phyloP scores from a whole-genome alignment of 2,888 invertebrate species.

The Pogonocherus hispidulus region DNA sequence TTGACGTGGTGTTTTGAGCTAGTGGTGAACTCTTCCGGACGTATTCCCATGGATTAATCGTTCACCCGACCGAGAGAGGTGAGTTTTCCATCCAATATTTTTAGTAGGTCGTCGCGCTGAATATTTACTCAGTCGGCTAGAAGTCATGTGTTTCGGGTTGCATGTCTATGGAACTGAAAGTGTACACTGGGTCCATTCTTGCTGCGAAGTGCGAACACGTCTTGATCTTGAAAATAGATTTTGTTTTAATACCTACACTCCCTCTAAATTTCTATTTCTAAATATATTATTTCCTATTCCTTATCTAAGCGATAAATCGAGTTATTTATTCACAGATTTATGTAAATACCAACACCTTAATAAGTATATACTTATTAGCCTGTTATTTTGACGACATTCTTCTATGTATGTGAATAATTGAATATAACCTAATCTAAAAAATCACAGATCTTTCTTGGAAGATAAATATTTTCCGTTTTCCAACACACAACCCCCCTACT shows the following conservation, averaged over 20 bases:
- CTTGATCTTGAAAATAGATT: conserved; percentile 20
- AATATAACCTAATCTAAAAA: too few relatives aligned
- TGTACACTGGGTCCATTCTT: conserved; percentile 17
- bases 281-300: neutral
- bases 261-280: neutral
- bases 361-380: too few relatives aligned
- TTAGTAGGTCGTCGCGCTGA: conserved; percentile 59
- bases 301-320: neutral
- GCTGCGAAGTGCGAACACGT: neutral
- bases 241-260: neutral
- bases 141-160: conserved; percentile 58
- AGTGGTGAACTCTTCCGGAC: conserved; percentile 36
- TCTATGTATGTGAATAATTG: too few relatives aligned
- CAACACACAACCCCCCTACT: too few relatives aligned
- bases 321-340: neutral
- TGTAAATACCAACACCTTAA: neutral
- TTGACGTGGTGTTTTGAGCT: conserved; percentile 37
- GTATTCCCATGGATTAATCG: conserved; percentile 34
- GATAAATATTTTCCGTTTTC: too few relatives aligned
- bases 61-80: conserved; percentile 38
- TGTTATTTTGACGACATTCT: too few relatives aligned
- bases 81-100: conserved; percentile 43
- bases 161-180: conserved; percentile 38
- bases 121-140: conserved; percentile 57
- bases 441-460: too few relatives aligned